Percentiles rank a stretch among this genome's conserved stretches.
These are phyloP conservation scores for Pyrrhosoma nymphula DNA, from an alignment of 2,888 invertebrate genomes.

Conservation along the genomic window DNA sequence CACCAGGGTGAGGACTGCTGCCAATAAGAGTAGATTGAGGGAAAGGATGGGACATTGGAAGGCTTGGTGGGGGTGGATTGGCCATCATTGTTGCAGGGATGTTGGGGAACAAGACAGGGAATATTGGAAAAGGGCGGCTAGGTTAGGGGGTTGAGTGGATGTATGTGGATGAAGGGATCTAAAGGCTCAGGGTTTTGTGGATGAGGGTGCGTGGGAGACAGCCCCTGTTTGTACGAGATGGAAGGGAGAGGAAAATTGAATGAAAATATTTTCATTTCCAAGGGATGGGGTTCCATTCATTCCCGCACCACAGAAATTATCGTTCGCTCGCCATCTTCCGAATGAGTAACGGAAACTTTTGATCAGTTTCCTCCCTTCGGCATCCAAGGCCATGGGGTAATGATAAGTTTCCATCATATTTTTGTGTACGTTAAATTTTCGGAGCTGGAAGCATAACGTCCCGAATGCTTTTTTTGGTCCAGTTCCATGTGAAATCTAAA, in stretches of 20 bases:
- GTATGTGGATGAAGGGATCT: background rate
- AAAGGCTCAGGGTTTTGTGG: background rate
- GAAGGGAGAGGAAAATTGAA: background rate
- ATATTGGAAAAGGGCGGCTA: background rate
- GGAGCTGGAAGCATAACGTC: background rate
- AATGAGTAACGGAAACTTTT: background rate
- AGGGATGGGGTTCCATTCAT: background rate
- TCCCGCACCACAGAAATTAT: background rate
- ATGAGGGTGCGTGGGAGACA: background rate
- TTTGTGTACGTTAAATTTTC: background rate
- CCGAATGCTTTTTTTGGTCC: background rate
- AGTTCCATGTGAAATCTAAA: background rate
- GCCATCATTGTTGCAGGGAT: background rate
- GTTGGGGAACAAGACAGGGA: background rate
- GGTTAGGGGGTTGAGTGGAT: background rate
- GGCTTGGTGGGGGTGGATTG: background rate
- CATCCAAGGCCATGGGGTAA: background rate
- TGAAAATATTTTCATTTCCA: conserved; percentile 24
- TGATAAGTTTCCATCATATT: background rate
- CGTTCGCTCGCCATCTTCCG: background rate
- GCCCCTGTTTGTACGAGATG: background rate
- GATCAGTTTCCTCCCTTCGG: background rate
- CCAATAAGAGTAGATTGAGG: too few relatives aligned
- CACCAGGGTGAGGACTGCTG: too few relatives aligned
- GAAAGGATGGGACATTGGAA: background rate